phyloP scores from a whole-genome alignment of 2,888 invertebrate species.

The Erebia palarica region DNA sequence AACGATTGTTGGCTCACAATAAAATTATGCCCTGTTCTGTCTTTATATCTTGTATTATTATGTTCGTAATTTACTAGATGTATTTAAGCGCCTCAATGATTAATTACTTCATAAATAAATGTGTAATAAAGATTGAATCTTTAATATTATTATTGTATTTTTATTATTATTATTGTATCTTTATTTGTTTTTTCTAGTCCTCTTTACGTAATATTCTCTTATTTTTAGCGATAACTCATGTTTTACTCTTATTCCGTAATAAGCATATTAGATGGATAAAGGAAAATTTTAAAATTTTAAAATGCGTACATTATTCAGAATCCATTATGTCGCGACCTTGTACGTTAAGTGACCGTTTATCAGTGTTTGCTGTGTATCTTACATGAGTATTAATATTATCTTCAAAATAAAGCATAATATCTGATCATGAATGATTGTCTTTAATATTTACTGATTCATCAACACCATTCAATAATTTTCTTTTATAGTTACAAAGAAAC shows the following conservation, averaged over 20 bases:
- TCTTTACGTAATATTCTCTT: neutral
- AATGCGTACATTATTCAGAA: conserved; percentile 10
- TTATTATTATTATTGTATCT: too few species aligned
- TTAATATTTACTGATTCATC: neutral
- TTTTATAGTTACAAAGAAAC: too few species aligned
- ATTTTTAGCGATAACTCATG: neutral
- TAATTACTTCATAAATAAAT: neutral
- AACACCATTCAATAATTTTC: neutral
- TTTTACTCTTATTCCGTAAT: neutral
- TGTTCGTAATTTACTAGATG: conserved; percentile 5
- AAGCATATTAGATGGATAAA: too few species aligned
- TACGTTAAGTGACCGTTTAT: conserved; percentile 8
- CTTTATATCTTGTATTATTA: conserved; percentile 44
- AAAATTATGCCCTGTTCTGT: conserved; percentile 65
- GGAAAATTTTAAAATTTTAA: conserved; percentile 14
- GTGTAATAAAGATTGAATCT: neutral
- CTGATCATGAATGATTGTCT: neutral
- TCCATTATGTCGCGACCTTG: conserved; percentile 12
- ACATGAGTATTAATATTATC: conserved; percentile 7
- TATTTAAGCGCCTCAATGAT: conserved; percentile 1
- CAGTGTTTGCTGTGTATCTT: conserved; percentile 3
- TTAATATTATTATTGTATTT: too few species aligned
- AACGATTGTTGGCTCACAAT: conserved; percentile 71
- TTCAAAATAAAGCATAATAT: neutral
- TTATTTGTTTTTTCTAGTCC: too few species aligned